These are phyloP conservation scores for Chromobotia macracanthus DNA, from an alignment of 2,797 vertebrate species.

Conservation along the genomic window DNA sequence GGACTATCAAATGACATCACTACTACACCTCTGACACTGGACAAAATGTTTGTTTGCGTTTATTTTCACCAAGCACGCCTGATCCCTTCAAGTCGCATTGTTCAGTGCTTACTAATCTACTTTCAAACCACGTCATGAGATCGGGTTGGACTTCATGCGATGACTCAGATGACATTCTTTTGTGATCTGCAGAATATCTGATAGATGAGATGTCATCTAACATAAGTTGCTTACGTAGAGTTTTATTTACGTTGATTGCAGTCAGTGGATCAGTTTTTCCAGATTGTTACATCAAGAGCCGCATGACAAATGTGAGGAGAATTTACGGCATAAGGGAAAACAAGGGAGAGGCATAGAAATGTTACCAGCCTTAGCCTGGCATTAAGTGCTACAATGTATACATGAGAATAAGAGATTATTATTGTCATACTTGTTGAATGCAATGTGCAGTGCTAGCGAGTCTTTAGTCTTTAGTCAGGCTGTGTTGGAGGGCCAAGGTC, in stretches of 20 bases:
- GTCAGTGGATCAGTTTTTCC: background rate
- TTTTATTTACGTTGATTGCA: constrained; percentile 10
- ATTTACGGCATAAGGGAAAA: constrained; percentile 3
- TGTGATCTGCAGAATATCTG: constrained; percentile 12
- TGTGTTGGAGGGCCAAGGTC: background rate
- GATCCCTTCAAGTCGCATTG: background rate
- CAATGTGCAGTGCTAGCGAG: background rate
- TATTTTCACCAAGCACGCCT: background rate
- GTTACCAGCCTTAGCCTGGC: constrained; percentile 14
- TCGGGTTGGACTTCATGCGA: constrained; percentile 25
- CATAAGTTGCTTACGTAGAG: constrained; percentile 24
- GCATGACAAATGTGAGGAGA: constrained; percentile 20
- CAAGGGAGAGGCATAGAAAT: constrained; percentile 5
- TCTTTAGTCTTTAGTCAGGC: background rate
- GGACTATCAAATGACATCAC: constrained; percentile 5
- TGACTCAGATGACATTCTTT: constrained; percentile 44
- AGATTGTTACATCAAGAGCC: constrained; percentile 18
- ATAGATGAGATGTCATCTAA: constrained; percentile 22
- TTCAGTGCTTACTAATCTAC: constrained; percentile 9
- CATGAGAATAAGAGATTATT: constrained; percentile 17
- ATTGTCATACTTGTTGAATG: background rate
- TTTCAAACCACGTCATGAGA: constrained; percentile 28
- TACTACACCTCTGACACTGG: background rate
- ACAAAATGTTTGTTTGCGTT: constrained; percentile 6
- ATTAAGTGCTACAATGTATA: constrained; percentile 18